Evolutionary conservation across 2,888 invertebrate species (phyloP).

Genomic region (Brachyopa scutellaris): DNA sequence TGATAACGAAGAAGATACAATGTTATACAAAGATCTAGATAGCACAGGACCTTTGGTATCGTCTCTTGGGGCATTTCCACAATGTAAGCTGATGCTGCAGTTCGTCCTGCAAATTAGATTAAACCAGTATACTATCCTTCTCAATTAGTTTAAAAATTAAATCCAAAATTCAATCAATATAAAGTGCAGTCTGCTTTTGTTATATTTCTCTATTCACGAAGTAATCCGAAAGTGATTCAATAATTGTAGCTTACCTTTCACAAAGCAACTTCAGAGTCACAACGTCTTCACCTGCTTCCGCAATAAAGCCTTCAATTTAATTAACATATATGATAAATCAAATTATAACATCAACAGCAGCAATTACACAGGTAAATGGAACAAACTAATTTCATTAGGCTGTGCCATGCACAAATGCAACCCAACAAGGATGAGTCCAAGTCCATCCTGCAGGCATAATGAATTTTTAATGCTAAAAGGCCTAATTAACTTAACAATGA

Average conservation of each 20-base stretch:
- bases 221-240: background rate
- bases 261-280: conserved; percentile 12
- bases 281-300: conserved; percentile 43
- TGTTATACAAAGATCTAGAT: no score
- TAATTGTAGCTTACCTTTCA: conserved; percentile 28
- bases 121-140: no score
- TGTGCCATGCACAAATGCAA: conserved; percentile 63
- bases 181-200: no score
- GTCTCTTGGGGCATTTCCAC: no score
- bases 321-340: conserved; percentile 76
- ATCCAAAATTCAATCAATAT: no score
- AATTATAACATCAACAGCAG: conserved; percentile 73
- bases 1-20: no score
- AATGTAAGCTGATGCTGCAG: no score
- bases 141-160: no score
- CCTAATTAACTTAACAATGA: conserved; percentile 76
- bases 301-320: conserved; percentile 74
- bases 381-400: conserved; percentile 67
- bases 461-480: conserved; percentile 75
- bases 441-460: conserved; percentile 64
- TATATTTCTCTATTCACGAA: background rate
- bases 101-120: no score
- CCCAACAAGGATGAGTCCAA: conserved; percentile 57
- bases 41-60: no score
- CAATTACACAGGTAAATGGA: conserved; percentile 59